These are phyloP conservation scores for Atopsyche davidsoni DNA, from an alignment of 1,140 invertebrate genomes.

Conservation along the genomic window DNA sequence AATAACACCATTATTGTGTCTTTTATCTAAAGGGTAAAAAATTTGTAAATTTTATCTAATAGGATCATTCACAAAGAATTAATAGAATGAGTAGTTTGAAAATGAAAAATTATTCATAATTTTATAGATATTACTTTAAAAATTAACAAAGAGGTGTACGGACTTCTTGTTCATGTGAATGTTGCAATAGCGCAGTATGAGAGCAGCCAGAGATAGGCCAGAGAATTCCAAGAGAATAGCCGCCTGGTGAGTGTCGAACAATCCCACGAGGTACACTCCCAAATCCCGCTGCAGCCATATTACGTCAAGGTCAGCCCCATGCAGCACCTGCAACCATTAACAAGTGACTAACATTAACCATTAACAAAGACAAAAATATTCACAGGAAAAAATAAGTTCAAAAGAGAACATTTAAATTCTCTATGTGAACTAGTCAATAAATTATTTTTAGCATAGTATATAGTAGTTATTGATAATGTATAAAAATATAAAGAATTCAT, in stretches of 20 bases:
- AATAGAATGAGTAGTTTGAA: not conserved
- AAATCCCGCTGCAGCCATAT: slow-evolving; percentile 95
- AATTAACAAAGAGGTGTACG: slow-evolving; percentile 16
- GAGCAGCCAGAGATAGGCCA: slow-evolving; percentile 68
- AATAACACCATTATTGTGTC: too few species aligned
- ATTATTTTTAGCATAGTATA: too few species aligned
- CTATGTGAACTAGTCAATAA: too few species aligned
- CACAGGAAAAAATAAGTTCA: too few species aligned
- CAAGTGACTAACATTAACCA: not conserved
- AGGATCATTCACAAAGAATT: too few species aligned
- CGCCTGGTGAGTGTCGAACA: slow-evolving; percentile 95
- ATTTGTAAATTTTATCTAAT: too few species aligned
- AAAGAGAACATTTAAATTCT: too few species aligned
- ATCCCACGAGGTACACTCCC: slow-evolving; percentile 90
- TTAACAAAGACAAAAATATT: not conserved
- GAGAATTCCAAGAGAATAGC: slow-evolving; percentile 68
- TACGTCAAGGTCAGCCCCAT: slow-evolving; percentile 86
- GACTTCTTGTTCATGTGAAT: slow-evolving; percentile 76
- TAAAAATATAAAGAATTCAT: too few species aligned
- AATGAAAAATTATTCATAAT: slow-evolving; percentile 6
- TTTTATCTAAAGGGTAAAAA: too few species aligned
- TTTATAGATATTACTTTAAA: not conserved
- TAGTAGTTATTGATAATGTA: too few species aligned
- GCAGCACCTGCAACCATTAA: slow-evolving; percentile 67
- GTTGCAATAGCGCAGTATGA: slow-evolving; percentile 75